Evolutionary conservation across 2,797 vertebrate species (phyloP).

Genomic region (Dendrocincla fuliginosa): DNA sequence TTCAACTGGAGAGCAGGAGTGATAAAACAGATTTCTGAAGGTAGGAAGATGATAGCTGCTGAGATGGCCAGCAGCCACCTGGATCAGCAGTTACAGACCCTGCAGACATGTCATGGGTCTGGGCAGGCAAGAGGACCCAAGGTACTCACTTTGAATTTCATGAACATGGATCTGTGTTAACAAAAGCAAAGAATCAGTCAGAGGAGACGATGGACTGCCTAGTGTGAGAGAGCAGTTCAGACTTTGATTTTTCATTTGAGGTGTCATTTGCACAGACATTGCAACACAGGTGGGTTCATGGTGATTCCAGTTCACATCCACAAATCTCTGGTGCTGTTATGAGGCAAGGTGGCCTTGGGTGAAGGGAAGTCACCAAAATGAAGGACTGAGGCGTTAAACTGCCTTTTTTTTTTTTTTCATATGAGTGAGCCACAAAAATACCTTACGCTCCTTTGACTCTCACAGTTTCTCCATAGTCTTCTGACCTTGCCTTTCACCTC

Average conservation of each 20-base stretch:
- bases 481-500: background rate
- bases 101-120: background rate
- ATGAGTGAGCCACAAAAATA: background rate
- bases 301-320: background rate
- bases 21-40: background rate
- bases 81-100: background rate
- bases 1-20: background rate
- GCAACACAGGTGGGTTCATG: accelerated
- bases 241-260: background rate
- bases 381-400: background rate
- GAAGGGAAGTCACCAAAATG: background rate
- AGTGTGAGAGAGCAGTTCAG: background rate
- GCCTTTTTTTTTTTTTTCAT: background rate
- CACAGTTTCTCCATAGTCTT: background rate
- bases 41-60: background rate
- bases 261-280: background rate
- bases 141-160: background rate
- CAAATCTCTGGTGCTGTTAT: background rate
- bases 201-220: background rate
- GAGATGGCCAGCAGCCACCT: background rate
- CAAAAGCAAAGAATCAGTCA: background rate
- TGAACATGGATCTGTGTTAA: background rate
- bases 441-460: background rate
- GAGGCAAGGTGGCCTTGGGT: accelerated
- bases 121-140: background rate